Base-by-base conservation (phyloP, 2,113 vertebrate species). In the Oreotrochilus melanogaster region DNA sequence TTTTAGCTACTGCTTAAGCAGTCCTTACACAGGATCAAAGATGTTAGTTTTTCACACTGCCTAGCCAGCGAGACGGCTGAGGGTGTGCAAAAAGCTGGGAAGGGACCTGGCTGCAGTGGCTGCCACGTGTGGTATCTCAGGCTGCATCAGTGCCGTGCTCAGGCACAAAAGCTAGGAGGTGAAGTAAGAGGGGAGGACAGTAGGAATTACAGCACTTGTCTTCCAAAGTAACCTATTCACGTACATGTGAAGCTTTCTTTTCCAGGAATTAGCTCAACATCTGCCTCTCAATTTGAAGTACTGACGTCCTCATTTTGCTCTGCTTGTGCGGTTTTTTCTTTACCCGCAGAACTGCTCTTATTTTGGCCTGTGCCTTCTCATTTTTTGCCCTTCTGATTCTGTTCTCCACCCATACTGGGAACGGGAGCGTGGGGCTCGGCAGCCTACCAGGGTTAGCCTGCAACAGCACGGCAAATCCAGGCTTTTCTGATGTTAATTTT, bases 141-240 rank as follows among this genome's bases (percentile, higher is more conserved):
- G 14, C 14, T 4, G 3, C 23, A 4, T 8, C 0, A 1, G 4
- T 3, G 3, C 10, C 1, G 0, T 6, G 25, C 10, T 67, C 28
- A 60, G 47, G 33, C 54, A 7, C 4, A 5, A 43, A 31, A 82
- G 14, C 4, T 30, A 13, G 58, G 23, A 6, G 39, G 60, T 50
- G 33, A 4, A 48, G 18, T 5, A 65, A 4, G 25, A 72, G 60
- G 12, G 5, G 11, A 3, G 1, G 2, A 8, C 2, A 1, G 51
- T 27, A 7, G 2, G 45, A 56, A 25, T 23, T 16, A 23, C 0
- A 2, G 54, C 3, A 0, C 6, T 65, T 17, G 6, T 22, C 31
- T 82, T 54, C 37, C 21, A 21, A 58, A 42, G 35, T 8, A 56
- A 60, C n/a, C 7, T 37, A 37, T 11, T 30, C 19, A 25, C 14